Conservation (phyloP, 2,888 invertebrate genomes). For the Caenorhabditis afra region DNA sequence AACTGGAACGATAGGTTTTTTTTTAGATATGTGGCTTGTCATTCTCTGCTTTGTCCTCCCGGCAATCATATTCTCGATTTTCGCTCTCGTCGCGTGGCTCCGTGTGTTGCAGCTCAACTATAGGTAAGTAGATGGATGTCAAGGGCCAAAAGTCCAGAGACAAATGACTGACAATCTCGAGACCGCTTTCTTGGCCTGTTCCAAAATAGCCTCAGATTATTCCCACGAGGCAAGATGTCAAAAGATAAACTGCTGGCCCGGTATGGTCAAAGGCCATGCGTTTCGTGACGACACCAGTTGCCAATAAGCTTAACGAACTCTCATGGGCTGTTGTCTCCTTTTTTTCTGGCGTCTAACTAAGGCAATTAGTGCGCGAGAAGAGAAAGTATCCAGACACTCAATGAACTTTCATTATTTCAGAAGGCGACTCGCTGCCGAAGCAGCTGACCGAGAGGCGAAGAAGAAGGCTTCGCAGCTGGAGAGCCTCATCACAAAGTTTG, state of each 20-base stretch:
- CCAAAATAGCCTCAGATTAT: slow-evolving; percentile 17
- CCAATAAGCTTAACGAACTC: slow-evolving; percentile 12
- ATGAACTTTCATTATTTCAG: slow-evolving; percentile 39
- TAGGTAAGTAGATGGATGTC: slow-evolving; percentile 29
- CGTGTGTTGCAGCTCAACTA: slow-evolving; percentile 57
- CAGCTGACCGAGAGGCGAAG: slow-evolving; percentile 52
- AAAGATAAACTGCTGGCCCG: slow-evolving; percentile 23
- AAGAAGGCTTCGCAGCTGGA: slow-evolving; percentile 55
- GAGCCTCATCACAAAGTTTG: slow-evolving; percentile 58
- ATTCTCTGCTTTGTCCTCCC: slow-evolving; percentile 61
- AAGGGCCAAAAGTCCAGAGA: slow-evolving; percentile 2
- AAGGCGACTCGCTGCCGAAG: slow-evolving; percentile 54
- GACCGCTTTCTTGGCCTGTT: background rate
- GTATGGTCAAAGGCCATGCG: slow-evolving; percentile 23
- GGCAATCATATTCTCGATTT: slow-evolving; percentile 58
- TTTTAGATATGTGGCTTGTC: slow-evolving; percentile 64
- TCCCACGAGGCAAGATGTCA: slow-evolving; percentile 10
- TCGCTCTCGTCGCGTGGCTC: slow-evolving; percentile 59
- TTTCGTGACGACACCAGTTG: slow-evolving; percentile 26
- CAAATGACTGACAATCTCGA: slow-evolving; percentile 1
- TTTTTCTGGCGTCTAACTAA: slow-evolving; percentile 6
- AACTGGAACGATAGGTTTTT: background rate
- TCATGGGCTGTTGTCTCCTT: too few relatives aligned
- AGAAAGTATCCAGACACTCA: slow-evolving; percentile 1
- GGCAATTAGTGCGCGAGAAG: slow-evolving; percentile 19